Conservation (phyloP, 2,113 vertebrate genomes). For the Nycticebus coucang region DNA sequence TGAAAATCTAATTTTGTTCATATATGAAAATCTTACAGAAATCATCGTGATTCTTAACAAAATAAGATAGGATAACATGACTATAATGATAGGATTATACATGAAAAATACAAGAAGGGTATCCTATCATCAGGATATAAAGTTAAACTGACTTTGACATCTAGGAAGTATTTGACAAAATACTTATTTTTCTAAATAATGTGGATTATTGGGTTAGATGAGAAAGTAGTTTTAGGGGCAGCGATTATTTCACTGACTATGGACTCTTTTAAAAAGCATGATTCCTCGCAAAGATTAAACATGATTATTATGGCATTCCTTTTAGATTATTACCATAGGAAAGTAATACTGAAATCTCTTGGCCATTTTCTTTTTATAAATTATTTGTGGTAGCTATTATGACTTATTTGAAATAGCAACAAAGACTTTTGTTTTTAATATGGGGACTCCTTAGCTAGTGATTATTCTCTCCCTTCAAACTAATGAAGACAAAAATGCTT, state of each 20-base stretch:
- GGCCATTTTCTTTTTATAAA: slow-evolving; percentile 38
- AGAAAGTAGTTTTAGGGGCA: slow-evolving; percentile 10
- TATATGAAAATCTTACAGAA: slow-evolving; percentile 34
- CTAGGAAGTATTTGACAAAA: slow-evolving; percentile 42
- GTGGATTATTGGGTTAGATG: slow-evolving; percentile 22
- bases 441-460: not conserved
- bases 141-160: not conserved
- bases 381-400: slow-evolving; percentile 22
- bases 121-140: not conserved
- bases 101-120: not conserved
- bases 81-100: not conserved
- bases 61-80: slow-evolving; percentile 6
- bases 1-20: slow-evolving; percentile 30
- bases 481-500: slow-evolving; percentile 10
- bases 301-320: not conserved
- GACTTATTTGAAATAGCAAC: slow-evolving; percentile 37
- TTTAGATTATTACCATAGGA: not conserved
- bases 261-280: not conserved
- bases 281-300: not conserved
- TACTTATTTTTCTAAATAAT: slow-evolving; percentile 10
- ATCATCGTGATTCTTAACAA: slow-evolving; percentile 1
- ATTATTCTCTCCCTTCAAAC: slow-evolving; percentile 41
- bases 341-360: not conserved
- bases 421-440: slow-evolving; percentile 44
- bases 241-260: not conserved